Percentiles rank a stretch among this genome's conserved stretches.
Evolutionary conservation across 1,140 invertebrate species (phyloP).

Genomic region (Epicauta chinensis): DNA sequence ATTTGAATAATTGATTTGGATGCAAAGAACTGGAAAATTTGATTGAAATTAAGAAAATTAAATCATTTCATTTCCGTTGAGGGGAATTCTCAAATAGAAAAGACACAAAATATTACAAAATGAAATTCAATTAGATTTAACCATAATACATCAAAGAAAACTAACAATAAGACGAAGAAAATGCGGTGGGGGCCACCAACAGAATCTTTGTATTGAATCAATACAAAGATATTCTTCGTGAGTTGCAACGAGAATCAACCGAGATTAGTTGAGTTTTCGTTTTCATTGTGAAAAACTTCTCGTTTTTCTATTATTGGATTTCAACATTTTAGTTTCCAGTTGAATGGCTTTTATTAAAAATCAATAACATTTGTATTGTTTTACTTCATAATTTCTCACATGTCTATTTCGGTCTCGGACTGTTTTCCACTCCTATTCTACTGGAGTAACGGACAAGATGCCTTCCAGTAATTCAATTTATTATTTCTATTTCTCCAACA

Average conservation of each 20-base stretch:
- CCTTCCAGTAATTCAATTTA: too few species aligned
- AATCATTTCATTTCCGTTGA: background rate
- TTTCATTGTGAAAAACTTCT: background rate
- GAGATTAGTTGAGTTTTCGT: background rate
- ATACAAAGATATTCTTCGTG: background rate
- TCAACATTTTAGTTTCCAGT: slow-evolving; percentile 3
- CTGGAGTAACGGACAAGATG: too few species aligned
- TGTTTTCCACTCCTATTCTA: too few species aligned
- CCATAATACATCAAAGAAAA: background rate
- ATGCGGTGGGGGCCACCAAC: background rate
- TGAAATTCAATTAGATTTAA: slow-evolving; percentile 1
- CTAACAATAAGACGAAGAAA: slow-evolving; percentile 3
- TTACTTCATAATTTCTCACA: too few species aligned
- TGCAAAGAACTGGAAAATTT: background rate
- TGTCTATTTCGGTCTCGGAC: too few species aligned
- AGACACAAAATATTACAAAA: slow-evolving; percentile 4
- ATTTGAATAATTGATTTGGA: slow-evolving; percentile 16
- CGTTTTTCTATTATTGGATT: slow-evolving; percentile 7
- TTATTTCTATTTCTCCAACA: too few species aligned
- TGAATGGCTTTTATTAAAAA: slow-evolving; percentile 6
- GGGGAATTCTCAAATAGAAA: slow-evolving; percentile 5
- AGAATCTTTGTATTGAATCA: slow-evolving; percentile 1
- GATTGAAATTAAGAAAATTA: slow-evolving; percentile 11
- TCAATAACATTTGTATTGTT: background rate
- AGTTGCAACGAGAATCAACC: background rate